These are phyloP conservation scores for Xylota sylvarum DNA, from an alignment of 2,888 invertebrate species.

Conservation along the genomic window DNA sequence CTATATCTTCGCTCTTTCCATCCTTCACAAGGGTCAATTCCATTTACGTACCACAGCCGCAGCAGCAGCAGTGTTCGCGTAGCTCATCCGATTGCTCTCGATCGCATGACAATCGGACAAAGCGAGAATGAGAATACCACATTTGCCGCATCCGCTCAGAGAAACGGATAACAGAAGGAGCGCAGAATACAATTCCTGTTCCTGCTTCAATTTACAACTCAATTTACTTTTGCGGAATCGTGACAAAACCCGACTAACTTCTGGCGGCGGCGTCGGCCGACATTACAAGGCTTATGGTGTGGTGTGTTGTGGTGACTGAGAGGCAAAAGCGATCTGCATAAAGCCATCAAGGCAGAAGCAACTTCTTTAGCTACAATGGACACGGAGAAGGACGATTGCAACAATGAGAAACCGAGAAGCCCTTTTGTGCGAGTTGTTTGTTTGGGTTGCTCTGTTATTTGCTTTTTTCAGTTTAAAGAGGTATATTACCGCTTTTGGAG, in stretches of 20 bases:
- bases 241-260: slow-evolving; percentile 72
- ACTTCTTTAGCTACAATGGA: slow-evolving; percentile 45
- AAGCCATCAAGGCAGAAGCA: slow-evolving; percentile 59
- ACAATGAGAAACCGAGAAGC: slow-evolving; percentile 51
- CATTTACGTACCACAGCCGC: slow-evolving; percentile 27
- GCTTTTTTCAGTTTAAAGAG: slow-evolving; percentile 21
- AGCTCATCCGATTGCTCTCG: slow-evolving; percentile 54
- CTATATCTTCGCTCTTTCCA: neutral
- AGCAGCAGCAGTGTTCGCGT: slow-evolving; percentile 6
- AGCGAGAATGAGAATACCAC: slow-evolving; percentile 63
- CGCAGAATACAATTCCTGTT: slow-evolving; percentile 58
- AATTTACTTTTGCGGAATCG: slow-evolving; percentile 71
- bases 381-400: slow-evolving; percentile 30
- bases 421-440: slow-evolving; percentile 55
- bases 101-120: slow-evolving; percentile 67
- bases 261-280: slow-evolving; percentile 44
- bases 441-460: slow-evolving; percentile 25
- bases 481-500: slow-evolving; percentile 57
- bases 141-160: slow-evolving; percentile 33
- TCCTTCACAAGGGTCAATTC: slow-evolving; percentile 31
- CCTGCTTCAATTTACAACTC: slow-evolving; percentile 74
- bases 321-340: slow-evolving; percentile 65
- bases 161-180: slow-evolving; percentile 40
- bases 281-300: slow-evolving; percentile 4
- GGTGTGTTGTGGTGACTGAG: neutral